A percentile compares a stretch with the other conserved stretches of the same genome.
Conservation (phyloP, 2,888 invertebrate species). For the Lasioglossum pauxillum region DNA sequence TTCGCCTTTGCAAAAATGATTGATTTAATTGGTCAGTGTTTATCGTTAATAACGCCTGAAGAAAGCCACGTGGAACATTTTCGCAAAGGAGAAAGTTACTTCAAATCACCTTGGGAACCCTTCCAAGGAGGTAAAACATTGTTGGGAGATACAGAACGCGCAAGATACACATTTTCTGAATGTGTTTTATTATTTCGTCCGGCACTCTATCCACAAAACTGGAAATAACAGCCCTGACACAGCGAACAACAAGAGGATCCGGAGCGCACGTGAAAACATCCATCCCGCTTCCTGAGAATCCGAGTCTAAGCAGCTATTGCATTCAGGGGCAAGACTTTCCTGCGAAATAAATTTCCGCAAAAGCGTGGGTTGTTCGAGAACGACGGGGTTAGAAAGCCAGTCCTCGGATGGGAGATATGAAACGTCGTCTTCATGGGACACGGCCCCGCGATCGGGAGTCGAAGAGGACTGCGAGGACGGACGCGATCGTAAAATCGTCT, state of each 20-base stretch:
- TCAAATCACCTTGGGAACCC: no score
- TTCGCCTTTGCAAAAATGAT: no score
- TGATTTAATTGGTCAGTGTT: no score
- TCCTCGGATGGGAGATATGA: constrained; percentile 20
- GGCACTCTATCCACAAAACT: no score
- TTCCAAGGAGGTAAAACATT: no score
- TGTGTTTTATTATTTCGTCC: no score
- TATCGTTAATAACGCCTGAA: no score
- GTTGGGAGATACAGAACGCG: no score
- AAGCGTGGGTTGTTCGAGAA: not conserved
- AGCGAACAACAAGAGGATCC: not conserved
- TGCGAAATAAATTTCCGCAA: not conserved
- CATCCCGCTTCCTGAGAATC: not conserved
- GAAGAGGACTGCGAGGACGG: constrained; percentile 23
- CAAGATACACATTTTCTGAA: no score
- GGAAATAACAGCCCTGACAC: not conserved
- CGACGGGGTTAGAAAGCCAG: not conserved
- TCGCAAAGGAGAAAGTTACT: no score
- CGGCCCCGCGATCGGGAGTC: not conserved
- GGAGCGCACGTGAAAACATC: not conserved
- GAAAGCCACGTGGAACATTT: no score
- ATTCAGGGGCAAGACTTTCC: not conserved
- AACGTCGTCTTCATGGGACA: constrained; percentile 37
- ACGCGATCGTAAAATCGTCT: constrained; percentile 65
- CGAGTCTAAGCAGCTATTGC: not conserved